Evolutionary conservation across 2,113 vertebrate genomes (phyloP).

Genomic region (Sceloporus undulatus): DNA sequence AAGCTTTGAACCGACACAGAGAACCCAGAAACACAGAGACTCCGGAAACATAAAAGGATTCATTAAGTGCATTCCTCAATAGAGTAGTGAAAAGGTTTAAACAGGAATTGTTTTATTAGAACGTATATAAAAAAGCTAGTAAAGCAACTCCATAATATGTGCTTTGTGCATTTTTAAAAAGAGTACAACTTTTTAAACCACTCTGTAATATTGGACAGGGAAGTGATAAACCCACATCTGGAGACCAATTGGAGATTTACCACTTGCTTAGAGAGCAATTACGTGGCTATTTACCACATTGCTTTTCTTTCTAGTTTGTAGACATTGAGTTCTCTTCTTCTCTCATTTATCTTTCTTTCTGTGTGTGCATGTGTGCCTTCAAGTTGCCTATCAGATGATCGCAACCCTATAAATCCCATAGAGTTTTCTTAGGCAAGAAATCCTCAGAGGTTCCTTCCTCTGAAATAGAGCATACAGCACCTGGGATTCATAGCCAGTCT

Average conservation of each 20-base stretch:
- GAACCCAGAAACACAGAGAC: neutral
- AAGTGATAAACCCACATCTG: neutral
- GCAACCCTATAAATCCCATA: too few species aligned
- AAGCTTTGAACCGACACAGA: neutral
- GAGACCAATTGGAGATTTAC: neutral
- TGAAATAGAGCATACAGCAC: too few species aligned
- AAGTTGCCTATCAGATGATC: too few species aligned
- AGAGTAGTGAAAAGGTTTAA: neutral
- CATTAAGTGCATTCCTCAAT: neutral
- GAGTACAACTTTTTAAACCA: neutral
- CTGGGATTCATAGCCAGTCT: too few species aligned
- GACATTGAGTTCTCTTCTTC: neutral
- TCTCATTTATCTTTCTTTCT: neutral
- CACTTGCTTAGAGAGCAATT: neutral
- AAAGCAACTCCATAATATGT: neutral
- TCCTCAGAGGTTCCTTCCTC: too few species aligned
- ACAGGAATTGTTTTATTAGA: slow-evolving; percentile 13
- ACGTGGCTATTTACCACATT: too few species aligned
- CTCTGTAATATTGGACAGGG: neutral
- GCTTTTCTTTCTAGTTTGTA: too few species aligned
- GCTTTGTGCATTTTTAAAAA: neutral
- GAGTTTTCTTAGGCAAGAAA: too few species aligned
- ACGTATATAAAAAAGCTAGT: neutral
- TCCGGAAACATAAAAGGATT: neutral
- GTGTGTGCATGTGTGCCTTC: too few species aligned